Conservation (phyloP, 1,140 invertebrate genomes). For the Telenomus remus region DNA sequence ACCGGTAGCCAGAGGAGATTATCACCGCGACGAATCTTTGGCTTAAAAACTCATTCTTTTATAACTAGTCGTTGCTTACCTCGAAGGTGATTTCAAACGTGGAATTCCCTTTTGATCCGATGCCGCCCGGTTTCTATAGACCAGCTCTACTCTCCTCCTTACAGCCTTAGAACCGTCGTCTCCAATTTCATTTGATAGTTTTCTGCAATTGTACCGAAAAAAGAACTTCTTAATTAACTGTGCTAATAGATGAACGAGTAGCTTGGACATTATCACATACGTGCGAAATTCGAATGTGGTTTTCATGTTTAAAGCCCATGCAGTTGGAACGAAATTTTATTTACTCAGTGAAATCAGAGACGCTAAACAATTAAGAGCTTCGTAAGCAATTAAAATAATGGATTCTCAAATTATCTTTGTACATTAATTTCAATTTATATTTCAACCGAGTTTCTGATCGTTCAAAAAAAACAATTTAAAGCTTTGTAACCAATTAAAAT, state of each 20-base stretch:
- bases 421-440: too few species aligned
- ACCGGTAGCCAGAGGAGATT: slow-evolving; percentile 69
- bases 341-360: not conserved
- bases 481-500: too few species aligned
- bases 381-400: too few species aligned
- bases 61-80: slow-evolving; percentile 31
- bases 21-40: slow-evolving; percentile 69
- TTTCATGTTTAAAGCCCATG: slow-evolving; percentile 4
- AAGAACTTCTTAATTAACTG: slow-evolving; percentile 66
- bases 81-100: slow-evolving; percentile 40
- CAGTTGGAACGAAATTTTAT: not conserved
- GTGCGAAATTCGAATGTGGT: slow-evolving; percentile 37
- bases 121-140: slow-evolving; percentile 61
- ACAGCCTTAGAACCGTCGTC: slow-evolving; percentile 47
- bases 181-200: slow-evolving; percentile 71
- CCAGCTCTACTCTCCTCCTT: slow-evolving; percentile 54
- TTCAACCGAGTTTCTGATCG: too few species aligned
- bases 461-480: too few species aligned
- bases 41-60: slow-evolving; percentile 65
- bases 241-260: slow-evolving; percentile 23
- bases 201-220: slow-evolving; percentile 67
- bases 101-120: slow-evolving; percentile 63
- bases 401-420: too few species aligned
- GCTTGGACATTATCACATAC: slow-evolving; percentile 20
- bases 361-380: not conserved